Base-by-base conservation (phyloP, 2,888 invertebrate genomes). In the Drosophila neoperkinsi region DNA sequence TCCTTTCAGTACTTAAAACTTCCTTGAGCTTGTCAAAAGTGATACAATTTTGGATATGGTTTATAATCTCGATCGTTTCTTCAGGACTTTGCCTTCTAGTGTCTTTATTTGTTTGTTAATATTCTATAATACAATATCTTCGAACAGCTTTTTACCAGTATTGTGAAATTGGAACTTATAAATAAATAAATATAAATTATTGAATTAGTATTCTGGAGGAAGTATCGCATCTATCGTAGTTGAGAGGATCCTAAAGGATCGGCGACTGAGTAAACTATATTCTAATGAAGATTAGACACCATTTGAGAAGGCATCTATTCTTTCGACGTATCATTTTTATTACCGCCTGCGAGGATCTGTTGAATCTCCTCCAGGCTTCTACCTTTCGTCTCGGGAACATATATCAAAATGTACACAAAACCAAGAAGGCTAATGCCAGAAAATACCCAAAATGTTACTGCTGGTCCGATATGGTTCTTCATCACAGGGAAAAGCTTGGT, bases 401-500 rank as follows among this genome's bases (percentile, higher is more conserved):
- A 80, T 78, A 96, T 94, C 92, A 94, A 94, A 43, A 96, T 95
- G 86, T 96, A 97, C 13, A 95, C 78, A 58, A 95, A 94, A 0
- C 95, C 96, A 0, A 95, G 2, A 0, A 95, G 88, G 88, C 96
- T 96, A 38, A 96, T 94, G 1, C 91, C 94, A 0, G 95, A 94
- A 88, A 97, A 97, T 55, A 96, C 92, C 95, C 96, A 96, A 92
- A 96, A 97, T n/a, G 96, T 95, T 58, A 94, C 94, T 28, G 95
- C 95, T 0, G 94, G 90, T 0, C 95, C 95, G 28, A 96, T 94
- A 0, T 93, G 86, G 0, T 71, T 65, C 57, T 94, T 94, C 60
- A 97, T 78, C 7, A 95, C 93, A 28, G 94, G 92, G 81, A 96
- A 97, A 41, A 95, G 95, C 81, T 95, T 95, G 0, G 97, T 97